Conservation (phyloP, 1,140 invertebrate genomes). For the Mamestra configurata region DNA sequence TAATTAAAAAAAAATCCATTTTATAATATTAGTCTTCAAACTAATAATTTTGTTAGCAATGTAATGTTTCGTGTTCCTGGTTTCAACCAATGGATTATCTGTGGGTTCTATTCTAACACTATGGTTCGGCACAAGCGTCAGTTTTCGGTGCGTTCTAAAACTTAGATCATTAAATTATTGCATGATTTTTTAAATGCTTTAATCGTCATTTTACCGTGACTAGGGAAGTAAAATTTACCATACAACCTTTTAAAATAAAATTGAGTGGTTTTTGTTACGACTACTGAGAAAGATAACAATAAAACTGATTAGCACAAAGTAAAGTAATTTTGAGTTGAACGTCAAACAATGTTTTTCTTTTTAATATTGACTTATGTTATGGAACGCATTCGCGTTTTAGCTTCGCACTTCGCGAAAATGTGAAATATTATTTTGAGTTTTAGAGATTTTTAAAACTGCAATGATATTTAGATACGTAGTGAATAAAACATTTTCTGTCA, state of each 20-base stretch:
- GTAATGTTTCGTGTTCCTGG: too few species aligned
- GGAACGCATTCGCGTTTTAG: slow-evolving; percentile 32
- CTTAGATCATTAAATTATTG: not conserved
- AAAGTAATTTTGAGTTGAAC: not conserved
- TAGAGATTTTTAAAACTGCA: not conserved
- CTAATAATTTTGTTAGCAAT: too few species aligned
- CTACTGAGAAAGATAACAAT: not conserved
- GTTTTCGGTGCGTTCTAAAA: not conserved
- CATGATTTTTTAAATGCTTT: not conserved
- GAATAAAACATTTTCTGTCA: slow-evolving; percentile 5
- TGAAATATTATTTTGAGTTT: slow-evolving; percentile 21
- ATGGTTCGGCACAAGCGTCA: not conserved
- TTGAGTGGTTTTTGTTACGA: too few species aligned
- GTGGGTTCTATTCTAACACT: too few species aligned
- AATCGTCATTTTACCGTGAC: too few species aligned
- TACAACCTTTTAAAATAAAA: too few species aligned
- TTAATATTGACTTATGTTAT: not conserved
- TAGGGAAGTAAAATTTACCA: too few species aligned
- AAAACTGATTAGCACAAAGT: not conserved
- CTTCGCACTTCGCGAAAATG: slow-evolving; percentile 30
- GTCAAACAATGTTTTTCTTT: not conserved
- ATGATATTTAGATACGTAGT: not conserved
- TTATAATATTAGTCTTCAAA: too few species aligned
- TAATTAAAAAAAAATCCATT: too few species aligned
- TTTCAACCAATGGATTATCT: too few species aligned